A percentile compares a stretch with the other conserved stretches of the same genome.
phyloP scores from a whole-genome alignment of 2,888 invertebrate species.

The Lacanobia oleracea region DNA sequence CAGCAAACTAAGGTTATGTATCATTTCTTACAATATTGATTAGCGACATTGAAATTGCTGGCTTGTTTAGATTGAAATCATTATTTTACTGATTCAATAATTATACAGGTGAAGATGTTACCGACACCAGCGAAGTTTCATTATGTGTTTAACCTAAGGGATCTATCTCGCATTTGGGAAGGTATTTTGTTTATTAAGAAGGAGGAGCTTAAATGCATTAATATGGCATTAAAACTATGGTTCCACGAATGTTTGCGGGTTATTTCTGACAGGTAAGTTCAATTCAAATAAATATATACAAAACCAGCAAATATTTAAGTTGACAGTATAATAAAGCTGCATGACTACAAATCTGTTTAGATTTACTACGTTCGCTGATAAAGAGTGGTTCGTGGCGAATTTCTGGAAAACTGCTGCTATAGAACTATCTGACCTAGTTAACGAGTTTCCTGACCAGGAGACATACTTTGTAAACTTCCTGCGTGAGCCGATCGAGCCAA shows the following conservation, averaged over 20 bases:
- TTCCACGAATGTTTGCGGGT: slow-evolving; percentile 96
- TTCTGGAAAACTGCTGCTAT: slow-evolving; percentile 91
- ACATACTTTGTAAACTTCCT: slow-evolving; percentile 96
- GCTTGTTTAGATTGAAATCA: background rate
- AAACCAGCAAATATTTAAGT: background rate
- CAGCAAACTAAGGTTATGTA: slow-evolving; percentile 93
- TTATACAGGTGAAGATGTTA: slow-evolving; percentile 93
- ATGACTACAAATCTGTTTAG: slow-evolving; percentile 62
- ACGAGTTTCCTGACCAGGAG: slow-evolving; percentile 91
- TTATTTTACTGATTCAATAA: background rate
- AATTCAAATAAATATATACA: background rate
- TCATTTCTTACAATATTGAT: background rate
- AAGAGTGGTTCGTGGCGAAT: slow-evolving; percentile 93
- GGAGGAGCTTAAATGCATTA: slow-evolving; percentile 91
- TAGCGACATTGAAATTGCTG: background rate
- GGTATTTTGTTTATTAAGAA: slow-evolving; percentile 94
- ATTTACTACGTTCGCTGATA: slow-evolving; percentile 86
- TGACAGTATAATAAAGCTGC: background rate
- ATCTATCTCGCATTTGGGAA: slow-evolving; percentile 97
- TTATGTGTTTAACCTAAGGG: slow-evolving; percentile 97
- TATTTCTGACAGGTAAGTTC: slow-evolving; percentile 93
- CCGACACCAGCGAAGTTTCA: slow-evolving; percentile 98
- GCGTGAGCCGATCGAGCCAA: slow-evolving; percentile 94
- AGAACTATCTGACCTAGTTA: slow-evolving; percentile 86
- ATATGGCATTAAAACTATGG: slow-evolving; percentile 94